phyloP scores from a whole-genome alignment of 2,113 vertebrate species.

The Dicaeum eximium region DNA sequence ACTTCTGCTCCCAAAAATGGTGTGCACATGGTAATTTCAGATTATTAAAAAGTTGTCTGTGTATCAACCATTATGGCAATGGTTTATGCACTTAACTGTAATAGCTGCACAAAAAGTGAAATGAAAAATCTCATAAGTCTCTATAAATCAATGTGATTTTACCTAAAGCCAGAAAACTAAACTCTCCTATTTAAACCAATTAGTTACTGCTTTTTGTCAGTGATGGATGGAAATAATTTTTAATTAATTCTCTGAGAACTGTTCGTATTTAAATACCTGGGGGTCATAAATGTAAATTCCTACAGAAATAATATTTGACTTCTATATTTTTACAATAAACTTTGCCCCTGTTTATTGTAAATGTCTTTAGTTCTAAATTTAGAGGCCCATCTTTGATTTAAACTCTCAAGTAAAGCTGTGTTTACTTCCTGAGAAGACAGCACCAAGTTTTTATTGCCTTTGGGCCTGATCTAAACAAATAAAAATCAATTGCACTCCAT shows the following conservation, averaged over 20 bases:
- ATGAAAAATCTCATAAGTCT: neutral
- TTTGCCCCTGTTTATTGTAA: neutral
- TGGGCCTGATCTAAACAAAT: neutral
- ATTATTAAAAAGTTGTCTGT: neutral
- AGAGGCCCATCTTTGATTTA: neutral
- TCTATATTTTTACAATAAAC: neutral
- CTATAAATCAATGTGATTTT: neutral
- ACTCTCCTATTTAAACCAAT: neutral
- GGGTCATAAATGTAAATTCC: neutral
- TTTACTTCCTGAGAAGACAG: neutral
- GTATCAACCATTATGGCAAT: too few relatives aligned
- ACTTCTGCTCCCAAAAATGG: neutral
- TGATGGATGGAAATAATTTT: neutral
- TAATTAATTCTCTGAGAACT: neutral
- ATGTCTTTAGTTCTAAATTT: neutral
- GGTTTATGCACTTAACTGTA: fast-evolving
- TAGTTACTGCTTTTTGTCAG: neutral
- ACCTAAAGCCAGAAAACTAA: neutral
- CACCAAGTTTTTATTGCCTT: neutral
- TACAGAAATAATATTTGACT: neutral
- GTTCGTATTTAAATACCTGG: neutral
- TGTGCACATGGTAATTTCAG: neutral
- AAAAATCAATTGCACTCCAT: neutral
- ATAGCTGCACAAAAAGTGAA: neutral
- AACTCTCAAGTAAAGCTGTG: neutral